Conservation (phyloP, 1,140 invertebrate genomes). For the Anagrus nilaparvatae region DNA sequence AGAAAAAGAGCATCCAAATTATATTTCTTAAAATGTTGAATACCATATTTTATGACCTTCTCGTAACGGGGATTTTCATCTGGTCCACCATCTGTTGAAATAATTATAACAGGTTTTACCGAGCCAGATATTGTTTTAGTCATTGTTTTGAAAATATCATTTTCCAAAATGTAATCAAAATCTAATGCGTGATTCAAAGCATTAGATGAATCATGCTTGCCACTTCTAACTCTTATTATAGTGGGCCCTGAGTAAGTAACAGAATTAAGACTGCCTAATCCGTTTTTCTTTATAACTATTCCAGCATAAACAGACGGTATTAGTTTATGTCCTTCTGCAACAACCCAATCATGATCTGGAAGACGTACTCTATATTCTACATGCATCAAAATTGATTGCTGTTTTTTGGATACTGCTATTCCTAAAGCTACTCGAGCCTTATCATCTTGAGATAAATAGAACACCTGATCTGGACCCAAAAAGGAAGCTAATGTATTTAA, state of each 20-base stretch:
- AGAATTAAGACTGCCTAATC: not conserved
- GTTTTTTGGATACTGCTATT: conserved; percentile 32
- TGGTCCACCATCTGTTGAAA: conserved; percentile 34
- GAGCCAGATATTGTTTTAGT: conserved; percentile 8
- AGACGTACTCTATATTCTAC: conserved; percentile 28
- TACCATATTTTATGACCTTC: conserved; percentile 26
- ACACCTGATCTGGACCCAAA: conserved; percentile 20
- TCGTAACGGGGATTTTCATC: conserved; percentile 37
- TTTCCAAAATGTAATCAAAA: not conserved
- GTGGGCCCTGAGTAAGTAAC: not conserved
- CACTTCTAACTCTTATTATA: no score
- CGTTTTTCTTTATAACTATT: not conserved
- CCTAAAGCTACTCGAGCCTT: conserved; percentile 36
- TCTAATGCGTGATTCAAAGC: not conserved
- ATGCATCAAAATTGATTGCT: conserved; percentile 26
- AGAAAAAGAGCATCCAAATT: conserved; percentile 19
- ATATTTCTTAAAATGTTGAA: conserved; percentile 17
- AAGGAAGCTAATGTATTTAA: conserved; percentile 3
- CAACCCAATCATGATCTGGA: not conserved
- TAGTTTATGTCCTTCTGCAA: not conserved
- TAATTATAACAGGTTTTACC: conserved; percentile 34
- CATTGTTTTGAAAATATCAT: not conserved
- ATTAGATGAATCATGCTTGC: not conserved
- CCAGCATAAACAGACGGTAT: not conserved
- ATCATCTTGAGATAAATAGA: conserved; percentile 30